Evolutionary conservation across 1,140 invertebrate genomes (phyloP).

Genomic region (Drosophila melanogaster): Release_6_plus_ISO1_MT NC_004354.4:22461501-22462000

Average conservation of each 20-base stretch:
- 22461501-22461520: constrained; percentile 73
- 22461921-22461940: constrained; percentile 7
- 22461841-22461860: constrained; percentile 20
- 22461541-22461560: constrained; percentile 6
- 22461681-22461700: constrained; percentile 10
- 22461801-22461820: background rate
- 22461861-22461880: constrained; percentile 23
- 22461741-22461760: background rate
- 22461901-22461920: constrained; percentile 14
- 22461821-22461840: constrained; percentile 1
- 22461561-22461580: constrained; percentile 8
- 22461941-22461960: constrained; percentile 12
- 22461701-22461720: constrained; percentile 4
- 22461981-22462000: too few relatives aligned
- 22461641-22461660: background rate
- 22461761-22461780: constrained; percentile 13
- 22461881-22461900: constrained; percentile 22
- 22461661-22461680: constrained; percentile 45
- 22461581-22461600: constrained; percentile 19
- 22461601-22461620: constrained; percentile 35
- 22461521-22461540: constrained; percentile 64
- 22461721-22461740: background rate
- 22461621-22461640: constrained; percentile 39
- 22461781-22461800: constrained; percentile 3
- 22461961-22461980: constrained; percentile 19